Evolutionary conservation across 2,797 vertebrate genomes (phyloP).

Genomic region (Pelobates cultripes): DNA sequence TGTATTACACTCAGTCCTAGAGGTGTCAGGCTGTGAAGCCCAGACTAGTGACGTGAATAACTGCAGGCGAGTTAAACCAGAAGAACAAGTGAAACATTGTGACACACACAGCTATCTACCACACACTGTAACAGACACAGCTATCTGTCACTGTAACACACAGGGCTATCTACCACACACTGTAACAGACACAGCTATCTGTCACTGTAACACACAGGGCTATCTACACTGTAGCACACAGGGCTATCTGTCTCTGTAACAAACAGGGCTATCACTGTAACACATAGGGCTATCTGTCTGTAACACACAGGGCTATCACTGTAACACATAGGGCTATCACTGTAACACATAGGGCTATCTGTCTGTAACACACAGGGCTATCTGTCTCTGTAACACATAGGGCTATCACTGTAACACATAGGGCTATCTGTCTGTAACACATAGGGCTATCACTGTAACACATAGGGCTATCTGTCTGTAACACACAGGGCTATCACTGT

Average conservation of each 20-base stretch:
- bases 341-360: no score
- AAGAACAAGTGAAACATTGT: background rate
- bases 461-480: background rate
- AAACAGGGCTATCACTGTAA: background rate
- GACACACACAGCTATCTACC: background rate
- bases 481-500: background rate
- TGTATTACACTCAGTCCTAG: background rate
- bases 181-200: background rate
- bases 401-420: no score
- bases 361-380: background rate
- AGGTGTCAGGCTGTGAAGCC: background rate
- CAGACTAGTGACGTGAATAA: background rate
- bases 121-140: background rate
- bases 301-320: background rate
- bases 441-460: background rate
- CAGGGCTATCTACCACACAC: background rate
- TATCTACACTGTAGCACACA: background rate
- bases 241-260: background rate
- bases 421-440: background rate
- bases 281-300: background rate
- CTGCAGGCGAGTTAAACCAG: conserved; percentile 23
- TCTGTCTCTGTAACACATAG: background rate
- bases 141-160: background rate
- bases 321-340: background rate
- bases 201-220: background rate